These are phyloP conservation scores for Euspilapteryx auroguttella DNA, from an alignment of 2,888 invertebrate species.

Conservation along the genomic window DNA sequence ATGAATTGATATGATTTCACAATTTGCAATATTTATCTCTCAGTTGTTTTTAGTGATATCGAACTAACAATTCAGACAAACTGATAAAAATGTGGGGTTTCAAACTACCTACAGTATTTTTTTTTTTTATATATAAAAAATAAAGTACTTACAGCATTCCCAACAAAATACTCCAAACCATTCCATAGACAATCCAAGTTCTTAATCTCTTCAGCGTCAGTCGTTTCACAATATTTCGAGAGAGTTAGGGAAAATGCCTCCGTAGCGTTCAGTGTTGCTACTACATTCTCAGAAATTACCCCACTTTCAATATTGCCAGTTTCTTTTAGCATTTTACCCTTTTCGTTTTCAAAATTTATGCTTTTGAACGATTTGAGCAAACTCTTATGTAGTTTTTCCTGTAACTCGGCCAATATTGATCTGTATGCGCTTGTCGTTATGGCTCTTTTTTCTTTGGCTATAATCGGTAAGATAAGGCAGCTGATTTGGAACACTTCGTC, in stretches of 20 bases:
- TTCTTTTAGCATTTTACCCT: conserved; percentile 12
- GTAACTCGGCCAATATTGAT: conserved; percentile 37
- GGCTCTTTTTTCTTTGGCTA: conserved; percentile 38
- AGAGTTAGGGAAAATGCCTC: conserved; percentile 38
- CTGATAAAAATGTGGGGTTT: too few species aligned
- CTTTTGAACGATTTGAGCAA: conserved; percentile 34
- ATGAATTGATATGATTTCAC: too few species aligned
- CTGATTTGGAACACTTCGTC: conserved; percentile 40
- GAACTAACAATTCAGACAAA: too few species aligned
- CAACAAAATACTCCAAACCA: conserved; percentile 32
- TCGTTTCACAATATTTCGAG: conserved; percentile 39
- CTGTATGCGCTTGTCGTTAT: conserved; percentile 32
- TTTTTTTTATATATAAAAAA: too few species aligned
- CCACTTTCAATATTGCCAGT: conserved; percentile 22
- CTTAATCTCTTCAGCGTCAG: conserved; percentile 24
- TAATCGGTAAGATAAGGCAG: conserved; percentile 34
- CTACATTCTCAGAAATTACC: conserved; percentile 18
- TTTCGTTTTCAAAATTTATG: conserved; percentile 23
- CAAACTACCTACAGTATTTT: too few species aligned
- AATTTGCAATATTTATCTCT: too few species aligned
- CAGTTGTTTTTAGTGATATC: too few species aligned
- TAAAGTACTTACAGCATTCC: conserved; percentile 35
- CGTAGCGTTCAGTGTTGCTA: conserved; percentile 41
- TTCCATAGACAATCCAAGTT: conserved; percentile 36
- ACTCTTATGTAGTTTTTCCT: conserved; percentile 35